These are phyloP conservation scores for Oncorhynchus clarkii DNA, from an alignment of 2,113 vertebrate species.

Conservation along the genomic window DNA sequence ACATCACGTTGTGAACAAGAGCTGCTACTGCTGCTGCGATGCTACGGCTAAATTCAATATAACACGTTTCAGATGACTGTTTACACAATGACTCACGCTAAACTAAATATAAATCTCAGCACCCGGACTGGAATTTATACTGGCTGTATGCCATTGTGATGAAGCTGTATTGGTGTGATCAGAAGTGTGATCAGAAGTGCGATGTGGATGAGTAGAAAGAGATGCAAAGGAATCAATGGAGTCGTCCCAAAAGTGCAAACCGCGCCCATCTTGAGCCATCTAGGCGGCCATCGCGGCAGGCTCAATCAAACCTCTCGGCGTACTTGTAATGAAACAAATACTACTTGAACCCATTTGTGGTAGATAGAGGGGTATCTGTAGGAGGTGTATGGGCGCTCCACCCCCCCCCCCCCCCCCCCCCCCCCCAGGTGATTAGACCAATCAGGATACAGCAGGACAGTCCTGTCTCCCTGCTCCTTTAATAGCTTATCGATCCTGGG, in stretches of 20 bases:
- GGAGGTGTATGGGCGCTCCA: constrained; percentile 14
- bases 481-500: constrained; percentile 62
- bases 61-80: neutral
- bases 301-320: no score
- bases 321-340: no score
- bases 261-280: no score
- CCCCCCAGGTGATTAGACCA: constrained; percentile 39
- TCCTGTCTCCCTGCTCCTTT: constrained; percentile 34
- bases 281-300: no score
- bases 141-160: neutral
- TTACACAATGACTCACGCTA: neutral
- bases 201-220: no score
- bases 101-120: neutral
- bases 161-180: neutral
- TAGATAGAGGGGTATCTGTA: neutral
- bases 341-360: neutral
- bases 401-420: constrained; percentile 17
- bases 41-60: no score
- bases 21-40: no score
- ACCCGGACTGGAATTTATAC: neutral
- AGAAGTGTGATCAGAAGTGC: no score
- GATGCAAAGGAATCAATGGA: no score
- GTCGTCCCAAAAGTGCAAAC: no score
- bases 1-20: neutral
- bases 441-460: constrained; percentile 30